Conservation (phyloP, 2,797 vertebrate species). For the Cyclura pinguis region DNA sequence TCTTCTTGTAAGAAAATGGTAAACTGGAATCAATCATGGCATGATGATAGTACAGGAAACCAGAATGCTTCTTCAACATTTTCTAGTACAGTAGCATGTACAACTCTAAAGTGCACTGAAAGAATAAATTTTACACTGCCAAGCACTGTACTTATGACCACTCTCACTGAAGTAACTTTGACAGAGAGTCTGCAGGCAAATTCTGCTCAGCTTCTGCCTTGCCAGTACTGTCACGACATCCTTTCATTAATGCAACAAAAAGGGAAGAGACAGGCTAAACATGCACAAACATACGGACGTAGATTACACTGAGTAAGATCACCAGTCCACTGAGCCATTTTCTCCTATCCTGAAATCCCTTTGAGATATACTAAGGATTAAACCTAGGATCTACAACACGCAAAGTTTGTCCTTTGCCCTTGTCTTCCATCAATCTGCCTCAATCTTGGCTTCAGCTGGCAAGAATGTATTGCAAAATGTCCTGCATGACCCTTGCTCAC, state of each 20-base stretch:
- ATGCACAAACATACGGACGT: neutral
- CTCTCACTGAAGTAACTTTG: constrained; percentile 31
- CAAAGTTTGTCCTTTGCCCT: neutral
- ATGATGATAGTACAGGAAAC: neutral
- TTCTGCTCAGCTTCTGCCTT: neutral
- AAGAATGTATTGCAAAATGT: neutral
- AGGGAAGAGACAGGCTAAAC: neutral
- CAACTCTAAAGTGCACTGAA: neutral
- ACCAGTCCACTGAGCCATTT: neutral
- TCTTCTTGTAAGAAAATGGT: neutral
- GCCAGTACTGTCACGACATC: neutral
- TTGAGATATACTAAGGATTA: neutral
- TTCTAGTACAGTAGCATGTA: neutral
- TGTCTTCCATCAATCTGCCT: neutral
- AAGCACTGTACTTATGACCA: neutral
- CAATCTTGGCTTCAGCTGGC: neutral
- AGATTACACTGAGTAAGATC: neutral
- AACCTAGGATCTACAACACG: neutral
- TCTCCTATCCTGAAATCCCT: neutral
- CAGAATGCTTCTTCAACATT: neutral
- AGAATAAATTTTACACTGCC: neutral
- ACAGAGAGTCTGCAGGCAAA: neutral
- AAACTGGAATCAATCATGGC: neutral
- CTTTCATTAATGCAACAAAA: neutral
- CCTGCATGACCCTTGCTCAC: neutral